Conservation (phyloP, 2,888 invertebrate species). For the Cenopis cana region DNA sequence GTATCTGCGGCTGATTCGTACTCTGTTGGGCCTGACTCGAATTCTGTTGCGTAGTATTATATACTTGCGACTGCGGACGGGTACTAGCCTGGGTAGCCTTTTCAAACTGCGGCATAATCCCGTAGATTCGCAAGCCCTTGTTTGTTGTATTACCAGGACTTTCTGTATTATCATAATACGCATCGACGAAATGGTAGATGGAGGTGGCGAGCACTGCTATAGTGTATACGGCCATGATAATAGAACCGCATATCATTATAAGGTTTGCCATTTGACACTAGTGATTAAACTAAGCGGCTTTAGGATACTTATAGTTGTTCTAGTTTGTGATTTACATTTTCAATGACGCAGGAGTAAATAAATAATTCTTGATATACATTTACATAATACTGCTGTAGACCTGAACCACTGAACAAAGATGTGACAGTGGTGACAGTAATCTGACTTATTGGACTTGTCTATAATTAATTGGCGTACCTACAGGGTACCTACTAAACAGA, state of each 20-base stretch:
- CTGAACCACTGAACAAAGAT: no score
- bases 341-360: no score
- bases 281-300: background rate
- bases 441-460: no score
- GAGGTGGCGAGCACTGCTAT: constrained; percentile 6
- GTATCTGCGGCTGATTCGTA: no score
- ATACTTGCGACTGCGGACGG: background rate
- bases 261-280: constrained; percentile 1
- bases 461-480: no score
- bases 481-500: no score
- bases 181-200: constrained; percentile 23
- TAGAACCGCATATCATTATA: constrained; percentile 7
- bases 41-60: no score
- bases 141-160: background rate
- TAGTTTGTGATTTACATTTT: background rate
- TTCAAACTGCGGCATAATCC: background rate
- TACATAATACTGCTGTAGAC: no score
- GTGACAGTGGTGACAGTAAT: no score
- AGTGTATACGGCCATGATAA: constrained; percentile 6
- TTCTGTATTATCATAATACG: background rate
- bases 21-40: no score
- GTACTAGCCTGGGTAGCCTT: background rate
- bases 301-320: background rate
- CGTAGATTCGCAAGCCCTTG: background rate
- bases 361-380: no score